Conservation (phyloP, 2,797 vertebrate genomes). For the Rhinogobio ventralis region DNA sequence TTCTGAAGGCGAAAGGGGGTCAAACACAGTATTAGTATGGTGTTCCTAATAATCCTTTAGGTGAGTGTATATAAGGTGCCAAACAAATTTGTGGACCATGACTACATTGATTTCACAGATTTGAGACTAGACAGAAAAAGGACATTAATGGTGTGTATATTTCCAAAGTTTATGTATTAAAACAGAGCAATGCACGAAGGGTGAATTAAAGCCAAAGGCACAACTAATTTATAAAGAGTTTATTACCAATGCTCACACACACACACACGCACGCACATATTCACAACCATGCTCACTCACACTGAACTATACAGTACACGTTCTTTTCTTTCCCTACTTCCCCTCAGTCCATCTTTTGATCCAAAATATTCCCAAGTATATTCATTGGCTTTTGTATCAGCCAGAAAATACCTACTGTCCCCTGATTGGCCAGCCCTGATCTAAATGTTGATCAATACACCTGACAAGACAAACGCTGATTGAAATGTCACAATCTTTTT, state of each 20-base stretch:
- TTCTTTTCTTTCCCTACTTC: slow-evolving; percentile 27
- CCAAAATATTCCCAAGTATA: slow-evolving; percentile 42
- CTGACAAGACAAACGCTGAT: slow-evolving; percentile 43
- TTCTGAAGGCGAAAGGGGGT: no score
- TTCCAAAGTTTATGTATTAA: background rate
- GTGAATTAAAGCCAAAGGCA: slow-evolving; percentile 18
- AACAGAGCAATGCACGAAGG: background rate
- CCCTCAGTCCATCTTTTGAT: slow-evolving; percentile 33
- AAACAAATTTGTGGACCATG: background rate
- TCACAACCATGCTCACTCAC: slow-evolving; percentile 60
- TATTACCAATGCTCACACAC: slow-evolving; percentile 71
- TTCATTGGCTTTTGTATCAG: slow-evolving; percentile 25
- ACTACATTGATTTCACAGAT: background rate
- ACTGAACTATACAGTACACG: slow-evolving; percentile 69
- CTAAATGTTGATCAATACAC: slow-evolving; percentile 39
- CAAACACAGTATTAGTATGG: no score
- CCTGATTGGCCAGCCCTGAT: slow-evolving; percentile 46
- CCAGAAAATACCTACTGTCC: slow-evolving; percentile 41
- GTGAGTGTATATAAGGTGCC: no score
- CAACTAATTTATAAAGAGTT: slow-evolving; percentile 65
- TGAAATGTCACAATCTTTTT: slow-evolving; percentile 49
- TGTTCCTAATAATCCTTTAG: no score
- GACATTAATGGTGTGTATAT: background rate
- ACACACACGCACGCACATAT: slow-evolving; percentile 51
- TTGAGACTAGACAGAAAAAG: background rate